Conservation (phyloP, 2,113 vertebrate species). For the Onychostruthus taczanowskii region DNA sequence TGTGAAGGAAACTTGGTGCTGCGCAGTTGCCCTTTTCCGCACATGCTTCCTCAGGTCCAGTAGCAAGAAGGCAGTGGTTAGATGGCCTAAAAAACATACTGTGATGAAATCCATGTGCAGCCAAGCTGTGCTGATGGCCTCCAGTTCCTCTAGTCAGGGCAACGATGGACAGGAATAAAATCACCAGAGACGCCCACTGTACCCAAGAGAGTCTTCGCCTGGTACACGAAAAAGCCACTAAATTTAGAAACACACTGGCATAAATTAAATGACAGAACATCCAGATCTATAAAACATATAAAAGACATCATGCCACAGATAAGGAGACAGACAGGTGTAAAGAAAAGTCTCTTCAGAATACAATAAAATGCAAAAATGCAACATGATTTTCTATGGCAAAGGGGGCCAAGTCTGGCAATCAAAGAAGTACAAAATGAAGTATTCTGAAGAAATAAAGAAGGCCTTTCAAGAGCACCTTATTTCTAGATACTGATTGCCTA, state of each 20-base stretch:
- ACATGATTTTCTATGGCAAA: not conserved
- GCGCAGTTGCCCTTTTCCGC: conserved; percentile 57
- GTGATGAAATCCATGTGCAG: conserved; percentile 79
- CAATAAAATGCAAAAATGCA: not conserved
- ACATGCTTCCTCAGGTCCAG: conserved; percentile 66
- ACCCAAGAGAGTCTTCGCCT: conserved; percentile 90
- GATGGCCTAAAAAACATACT: conserved; percentile 79
- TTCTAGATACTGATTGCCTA: not conserved
- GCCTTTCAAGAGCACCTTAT: not conserved
- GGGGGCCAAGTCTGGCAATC: not conserved
- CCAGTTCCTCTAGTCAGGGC: conserved; percentile 84
- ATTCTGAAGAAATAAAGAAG: not conserved
- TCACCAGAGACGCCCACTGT: conserved; percentile 90
- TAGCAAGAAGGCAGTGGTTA: conserved; percentile 85
- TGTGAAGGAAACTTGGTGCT: conserved; percentile 60
- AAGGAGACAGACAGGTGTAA: not conserved
- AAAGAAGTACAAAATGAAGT: not conserved
- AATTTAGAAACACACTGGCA: not conserved
- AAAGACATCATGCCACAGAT: not conserved
- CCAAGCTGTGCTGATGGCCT: conserved; percentile 70
- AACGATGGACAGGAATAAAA: conserved; percentile 92
- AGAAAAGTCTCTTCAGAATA: not conserved
- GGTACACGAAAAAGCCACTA: conserved; percentile 45
- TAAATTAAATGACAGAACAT: not conserved
- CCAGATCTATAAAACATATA: not conserved